Evolutionary conservation across 2,888 invertebrate genomes (phyloP).

Genomic region (Drosophila pegasa): DNA sequence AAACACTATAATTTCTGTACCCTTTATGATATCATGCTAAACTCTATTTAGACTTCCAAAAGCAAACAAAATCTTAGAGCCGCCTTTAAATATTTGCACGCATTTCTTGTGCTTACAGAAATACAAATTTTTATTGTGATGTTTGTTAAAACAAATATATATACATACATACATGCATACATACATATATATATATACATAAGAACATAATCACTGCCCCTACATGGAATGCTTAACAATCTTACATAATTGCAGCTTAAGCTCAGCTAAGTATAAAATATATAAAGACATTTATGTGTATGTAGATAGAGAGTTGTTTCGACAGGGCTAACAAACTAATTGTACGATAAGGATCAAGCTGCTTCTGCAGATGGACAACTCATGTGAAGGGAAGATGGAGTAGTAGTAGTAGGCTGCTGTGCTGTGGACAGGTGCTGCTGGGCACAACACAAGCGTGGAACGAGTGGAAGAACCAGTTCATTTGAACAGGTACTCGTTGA

Average conservation of each 20-base stretch:
- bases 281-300: neutral
- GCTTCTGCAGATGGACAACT: neutral
- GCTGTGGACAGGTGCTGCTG: neutral
- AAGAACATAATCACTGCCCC: constrained; percentile 3
- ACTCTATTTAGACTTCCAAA: too few species aligned
- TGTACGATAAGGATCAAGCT: neutral
- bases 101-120: constrained; percentile 11
- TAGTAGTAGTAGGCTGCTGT: constrained; percentile 1
- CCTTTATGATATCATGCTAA: too few species aligned
- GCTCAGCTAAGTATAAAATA: constrained; percentile 12
- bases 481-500: constrained; percentile 67
- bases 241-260: neutral
- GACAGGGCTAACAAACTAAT: constrained; percentile 8
- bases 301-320: neutral
- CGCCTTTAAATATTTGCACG: neutral
- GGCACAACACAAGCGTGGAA: neutral
- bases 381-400: neutral
- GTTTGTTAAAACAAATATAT: neutral
- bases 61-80: neutral
- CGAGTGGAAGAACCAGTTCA: constrained; percentile 23
- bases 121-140: constrained; percentile 7
- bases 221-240: constrained; percentile 13
- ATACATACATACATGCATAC: neutral
- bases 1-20: too few species aligned
- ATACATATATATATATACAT: neutral